Evolutionary conservation across 2,888 invertebrate genomes (phyloP).

Genomic region (Unio pictorum): DNA sequence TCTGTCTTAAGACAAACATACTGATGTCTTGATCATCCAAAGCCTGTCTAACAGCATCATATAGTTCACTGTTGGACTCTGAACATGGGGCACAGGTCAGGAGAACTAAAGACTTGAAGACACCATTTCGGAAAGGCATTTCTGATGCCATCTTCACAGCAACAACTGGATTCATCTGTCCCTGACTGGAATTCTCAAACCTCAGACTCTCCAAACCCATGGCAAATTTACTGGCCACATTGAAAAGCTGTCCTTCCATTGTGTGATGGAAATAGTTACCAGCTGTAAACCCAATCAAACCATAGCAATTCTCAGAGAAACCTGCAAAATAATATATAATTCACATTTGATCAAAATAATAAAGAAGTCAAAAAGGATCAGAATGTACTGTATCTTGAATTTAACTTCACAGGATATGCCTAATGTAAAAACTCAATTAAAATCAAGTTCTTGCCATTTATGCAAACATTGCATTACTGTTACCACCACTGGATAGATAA

Average conservation of each 20-base stretch:
- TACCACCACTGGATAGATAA: no score
- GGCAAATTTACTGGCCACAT: conserved; percentile 47
- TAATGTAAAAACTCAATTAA: no score
- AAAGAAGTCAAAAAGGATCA: not conserved
- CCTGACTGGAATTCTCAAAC: conserved; percentile 28
- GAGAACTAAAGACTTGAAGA: conserved; percentile 86
- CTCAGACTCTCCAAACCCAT: conserved; percentile 51
- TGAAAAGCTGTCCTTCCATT: conserved; percentile 64
- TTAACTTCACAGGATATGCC: no score
- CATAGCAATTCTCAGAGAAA: conserved; percentile 78
- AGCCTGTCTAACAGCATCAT: conserved; percentile 18
- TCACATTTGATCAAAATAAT: not conserved
- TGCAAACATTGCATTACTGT: no score
- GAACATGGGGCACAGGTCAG: conserved; percentile 77
- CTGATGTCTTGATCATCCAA: conserved; percentile 43
- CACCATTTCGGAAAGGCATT: conserved; percentile 86
- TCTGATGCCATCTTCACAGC: conserved; percentile 79
- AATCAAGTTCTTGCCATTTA: no score
- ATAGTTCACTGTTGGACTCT: conserved; percentile 71
- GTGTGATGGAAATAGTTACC: conserved; percentile 83
- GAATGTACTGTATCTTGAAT: not conserved
- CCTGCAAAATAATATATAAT: conserved; percentile 39
- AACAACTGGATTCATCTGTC: conserved; percentile 66
- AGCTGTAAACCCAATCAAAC: conserved; percentile 82
- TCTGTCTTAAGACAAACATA: conserved; percentile 54